Percentiles rank a stretch among this genome's conserved stretches.
These are phyloP conservation scores for Melanotaenia maccullochi DNA, from an alignment of 2,797 vertebrate species.

Conservation along the genomic window DNA sequence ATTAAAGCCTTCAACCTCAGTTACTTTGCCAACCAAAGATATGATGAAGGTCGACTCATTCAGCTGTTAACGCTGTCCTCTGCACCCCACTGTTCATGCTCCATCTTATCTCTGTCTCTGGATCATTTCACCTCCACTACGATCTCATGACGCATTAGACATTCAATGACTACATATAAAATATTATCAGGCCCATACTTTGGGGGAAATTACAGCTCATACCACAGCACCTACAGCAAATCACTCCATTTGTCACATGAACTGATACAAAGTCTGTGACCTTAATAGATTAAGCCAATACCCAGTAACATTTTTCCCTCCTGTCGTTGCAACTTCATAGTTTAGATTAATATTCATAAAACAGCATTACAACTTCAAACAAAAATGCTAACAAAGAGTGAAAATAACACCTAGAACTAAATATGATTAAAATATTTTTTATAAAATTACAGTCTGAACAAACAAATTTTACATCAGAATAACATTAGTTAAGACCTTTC, in stretches of 20 bases:
- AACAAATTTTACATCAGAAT: neutral
- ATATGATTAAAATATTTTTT: too few relatives aligned
- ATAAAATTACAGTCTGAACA: neutral
- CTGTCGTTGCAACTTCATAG: constrained; percentile 30
- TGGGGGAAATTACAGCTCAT: constrained; percentile 45
- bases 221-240: constrained; percentile 37
- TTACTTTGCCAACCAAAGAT: constrained; percentile 44
- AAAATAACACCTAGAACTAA: constrained; percentile 16
- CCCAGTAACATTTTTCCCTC: constrained; percentile 33
- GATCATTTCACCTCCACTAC: constrained; percentile 47
- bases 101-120: constrained; percentile 49
- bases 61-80: constrained; percentile 49
- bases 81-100: constrained; percentile 8
- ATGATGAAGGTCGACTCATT: constrained; percentile 60
- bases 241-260: constrained; percentile 57
- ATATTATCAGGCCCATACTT: constrained; percentile 49
- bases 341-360: constrained; percentile 24
- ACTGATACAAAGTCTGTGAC: constrained; percentile 43
- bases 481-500: constrained; percentile 4
- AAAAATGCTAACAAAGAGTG: neutral
- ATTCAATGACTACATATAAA: constrained; percentile 57
- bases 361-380: constrained; percentile 20
- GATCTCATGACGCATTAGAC: constrained; percentile 59
- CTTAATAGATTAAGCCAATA: constrained; percentile 34
- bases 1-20: constrained; percentile 31